These are phyloP conservation scores for Meteorus sp. DNA, from an alignment of 1,140 invertebrate genomes.

Conservation along the genomic window DNA sequence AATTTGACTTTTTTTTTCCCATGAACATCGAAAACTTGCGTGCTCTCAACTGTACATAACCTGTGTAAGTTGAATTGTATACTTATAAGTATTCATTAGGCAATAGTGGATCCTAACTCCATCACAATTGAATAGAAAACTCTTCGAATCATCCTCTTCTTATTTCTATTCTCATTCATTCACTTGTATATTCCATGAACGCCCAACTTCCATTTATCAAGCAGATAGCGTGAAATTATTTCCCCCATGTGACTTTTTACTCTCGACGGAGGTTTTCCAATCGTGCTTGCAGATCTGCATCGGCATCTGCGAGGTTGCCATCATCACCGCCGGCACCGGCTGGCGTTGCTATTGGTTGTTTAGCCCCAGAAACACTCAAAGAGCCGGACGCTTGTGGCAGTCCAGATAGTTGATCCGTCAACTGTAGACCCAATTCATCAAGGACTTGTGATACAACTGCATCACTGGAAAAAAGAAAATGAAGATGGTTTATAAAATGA, in stretches of 20 bases:
- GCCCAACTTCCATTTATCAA: no score
- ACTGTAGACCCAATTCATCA: conserved; percentile 94
- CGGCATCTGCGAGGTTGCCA: conserved; percentile 77
- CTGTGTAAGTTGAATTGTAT: no score
- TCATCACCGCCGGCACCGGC: conserved; percentile 46
- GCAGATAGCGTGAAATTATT: not conserved
- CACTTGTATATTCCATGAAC: no score
- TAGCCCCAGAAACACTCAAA: conserved; percentile 50
- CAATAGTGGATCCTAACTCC: no score
- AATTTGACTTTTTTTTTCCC: no score
- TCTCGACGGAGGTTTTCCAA: conserved; percentile 91
- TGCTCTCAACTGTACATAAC: no score
- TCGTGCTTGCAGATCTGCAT: conserved; percentile 92
- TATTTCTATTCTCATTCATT: no score
- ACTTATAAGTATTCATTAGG: no score
- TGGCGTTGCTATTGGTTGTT: conserved; percentile 62
- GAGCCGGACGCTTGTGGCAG: conserved; percentile 70
- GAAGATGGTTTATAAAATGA: no score
- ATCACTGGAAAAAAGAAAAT: conserved; percentile 66
- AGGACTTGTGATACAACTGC: conserved; percentile 91
- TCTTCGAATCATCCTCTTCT: no score
- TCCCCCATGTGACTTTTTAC: conserved; percentile 58
- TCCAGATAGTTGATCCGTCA: conserved; percentile 85
- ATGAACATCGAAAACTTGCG: no score
- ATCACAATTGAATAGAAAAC: no score